A percentile compares a stretch with the other conserved stretches of the same genome.
Conservation (phyloP, 1,140 invertebrate species). For the Polypedilum vanderplanki region DNA sequence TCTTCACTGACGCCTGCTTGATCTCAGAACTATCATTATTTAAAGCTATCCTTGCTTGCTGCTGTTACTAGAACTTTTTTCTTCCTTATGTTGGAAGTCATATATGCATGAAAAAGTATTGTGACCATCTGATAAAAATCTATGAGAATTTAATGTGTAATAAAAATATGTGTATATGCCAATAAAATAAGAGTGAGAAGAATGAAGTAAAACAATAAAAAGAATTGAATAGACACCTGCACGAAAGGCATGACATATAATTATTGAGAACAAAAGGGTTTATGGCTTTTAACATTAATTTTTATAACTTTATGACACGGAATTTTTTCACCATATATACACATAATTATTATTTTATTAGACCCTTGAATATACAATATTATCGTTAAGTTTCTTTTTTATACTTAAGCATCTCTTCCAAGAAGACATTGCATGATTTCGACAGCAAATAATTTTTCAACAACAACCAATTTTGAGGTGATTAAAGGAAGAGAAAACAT, state of each 20-base stretch:
- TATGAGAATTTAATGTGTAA: neutral
- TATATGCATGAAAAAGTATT: neutral
- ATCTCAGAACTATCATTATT: neutral
- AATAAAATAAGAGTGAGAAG: neutral
- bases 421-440: too few species aligned
- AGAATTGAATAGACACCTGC: conserved; percentile 4
- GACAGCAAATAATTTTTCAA: too few species aligned
- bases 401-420: too few species aligned
- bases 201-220: neutral
- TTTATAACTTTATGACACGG: conserved; percentile 7
- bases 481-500: too few species aligned
- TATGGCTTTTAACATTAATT: conserved; percentile 19
- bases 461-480: too few species aligned
- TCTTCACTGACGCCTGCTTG: neutral
- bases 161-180: neutral
- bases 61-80: neutral
- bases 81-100: neutral
- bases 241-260: neutral
- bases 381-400: too few species aligned
- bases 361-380: too few species aligned
- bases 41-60: neutral
- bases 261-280: neutral
- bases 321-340: neutral
- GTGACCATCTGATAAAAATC: neutral
- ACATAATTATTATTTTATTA: neutral